Evolutionary conservation across 2,888 invertebrate genomes (phyloP).

Genomic region (Cetonia aurata): DNA sequence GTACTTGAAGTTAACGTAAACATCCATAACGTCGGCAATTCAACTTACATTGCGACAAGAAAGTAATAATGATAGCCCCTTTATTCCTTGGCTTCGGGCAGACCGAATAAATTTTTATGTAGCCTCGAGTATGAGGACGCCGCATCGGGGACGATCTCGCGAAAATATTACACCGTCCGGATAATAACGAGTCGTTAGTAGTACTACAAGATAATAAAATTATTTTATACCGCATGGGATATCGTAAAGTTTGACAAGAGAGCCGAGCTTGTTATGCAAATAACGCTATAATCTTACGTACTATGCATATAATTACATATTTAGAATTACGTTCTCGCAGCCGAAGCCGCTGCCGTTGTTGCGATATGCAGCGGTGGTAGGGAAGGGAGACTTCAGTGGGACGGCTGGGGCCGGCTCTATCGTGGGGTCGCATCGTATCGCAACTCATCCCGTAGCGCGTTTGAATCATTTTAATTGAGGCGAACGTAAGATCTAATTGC

Average conservation of each 20-base stretch:
- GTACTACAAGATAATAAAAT: conserved; percentile 41
- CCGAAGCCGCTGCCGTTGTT: background rate
- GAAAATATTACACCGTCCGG: conserved; percentile 30
- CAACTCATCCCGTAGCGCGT: background rate
- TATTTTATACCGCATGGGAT: conserved; percentile 34
- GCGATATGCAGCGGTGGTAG: background rate
- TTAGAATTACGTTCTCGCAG: conserved; percentile 27
- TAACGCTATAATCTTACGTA: conserved; percentile 38
- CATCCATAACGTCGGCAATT: conserved; percentile 20
- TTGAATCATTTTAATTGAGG: conserved; percentile 39
- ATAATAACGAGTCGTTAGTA: conserved; percentile 39
- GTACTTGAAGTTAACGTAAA: conserved; percentile 2
- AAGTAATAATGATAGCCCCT: conserved; percentile 10
- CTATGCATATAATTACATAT: conserved; percentile 41
- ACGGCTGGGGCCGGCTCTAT: background rate
- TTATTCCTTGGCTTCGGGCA: conserved; percentile 2
- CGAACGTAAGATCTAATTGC: conserved; percentile 38
- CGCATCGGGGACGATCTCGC: background rate
- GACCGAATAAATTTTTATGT: conserved; percentile 37
- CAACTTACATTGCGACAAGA: conserved; percentile 8
- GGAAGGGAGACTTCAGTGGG: background rate
- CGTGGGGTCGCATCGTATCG: background rate
- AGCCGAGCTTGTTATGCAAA: conserved; percentile 44
- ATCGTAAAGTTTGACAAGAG: conserved; percentile 39
- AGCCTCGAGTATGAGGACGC: conserved; percentile 7